Evolutionary conservation across 2,113 vertebrate species (phyloP).

Genomic region (Grus americana): DNA sequence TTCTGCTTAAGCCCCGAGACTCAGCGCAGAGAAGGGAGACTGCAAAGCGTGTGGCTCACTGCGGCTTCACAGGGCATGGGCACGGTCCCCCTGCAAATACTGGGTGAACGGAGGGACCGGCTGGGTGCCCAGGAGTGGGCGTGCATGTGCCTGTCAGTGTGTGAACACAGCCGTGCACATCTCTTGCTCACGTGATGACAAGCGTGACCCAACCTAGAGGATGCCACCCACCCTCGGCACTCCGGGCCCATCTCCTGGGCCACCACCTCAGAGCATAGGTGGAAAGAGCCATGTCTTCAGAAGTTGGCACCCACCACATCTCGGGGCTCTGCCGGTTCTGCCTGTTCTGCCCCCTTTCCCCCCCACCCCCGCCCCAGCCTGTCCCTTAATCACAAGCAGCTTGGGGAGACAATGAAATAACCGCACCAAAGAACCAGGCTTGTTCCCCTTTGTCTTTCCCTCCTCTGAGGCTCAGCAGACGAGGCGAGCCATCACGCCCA

Average conservation of each 20-base stretch:
- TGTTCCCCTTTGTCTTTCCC: background rate
- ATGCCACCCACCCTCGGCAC: background rate
- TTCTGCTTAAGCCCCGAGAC: background rate
- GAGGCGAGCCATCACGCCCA: background rate
- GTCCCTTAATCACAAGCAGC: slow-evolving; percentile 68
- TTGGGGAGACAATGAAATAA: slow-evolving; percentile 66
- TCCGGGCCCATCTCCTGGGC: background rate
- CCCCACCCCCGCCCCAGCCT: background rate
- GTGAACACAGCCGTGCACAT: accelerated
- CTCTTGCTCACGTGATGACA: background rate
- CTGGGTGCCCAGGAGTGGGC: background rate
- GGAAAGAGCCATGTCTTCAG: background rate
- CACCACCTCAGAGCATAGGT: background rate
- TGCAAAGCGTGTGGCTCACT: accelerated
- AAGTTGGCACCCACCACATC: background rate
- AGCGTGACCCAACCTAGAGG: background rate
- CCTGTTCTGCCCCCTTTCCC: background rate
- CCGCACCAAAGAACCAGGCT: slow-evolving; percentile 43
- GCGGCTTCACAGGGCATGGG: accelerated
- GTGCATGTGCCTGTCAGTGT: background rate
- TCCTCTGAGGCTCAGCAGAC: background rate
- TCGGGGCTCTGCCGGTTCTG: background rate
- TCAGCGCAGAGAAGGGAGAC: background rate
- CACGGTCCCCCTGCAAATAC: accelerated
- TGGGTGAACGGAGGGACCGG: accelerated